Base-by-base conservation (phyloP, 2,113 vertebrate species). In the Alexandromys fortis region DNA sequence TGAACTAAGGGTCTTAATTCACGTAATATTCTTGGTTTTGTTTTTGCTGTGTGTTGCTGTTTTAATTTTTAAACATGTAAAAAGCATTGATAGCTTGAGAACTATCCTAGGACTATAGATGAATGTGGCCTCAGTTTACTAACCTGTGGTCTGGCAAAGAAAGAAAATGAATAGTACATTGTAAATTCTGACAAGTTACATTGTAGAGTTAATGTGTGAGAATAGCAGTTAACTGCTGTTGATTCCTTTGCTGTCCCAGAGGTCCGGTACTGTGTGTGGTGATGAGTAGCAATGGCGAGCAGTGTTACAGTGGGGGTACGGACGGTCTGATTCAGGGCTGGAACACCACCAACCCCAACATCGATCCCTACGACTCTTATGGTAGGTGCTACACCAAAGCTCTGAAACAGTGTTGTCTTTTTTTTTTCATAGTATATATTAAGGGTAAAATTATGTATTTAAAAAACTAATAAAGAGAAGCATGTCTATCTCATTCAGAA, bases 281-380 rank as follows among this genome's bases (percentile, higher is more conserved):
- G n/a, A 99, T 99, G 99, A 99, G 99, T 98, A 99, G 98, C 86
- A 99, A 98, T 30, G 99, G 99, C 17, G 99, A 99, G 7, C 99
- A 99, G 98, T 99, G 99, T 98, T 99, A 99, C 96, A 99, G 99
- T 33, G 99, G 99, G 2, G 99, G 99, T 13, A 98, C 99, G 0
- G 99, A 99, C 22, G 99, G 99, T 28, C 98, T 99, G 89, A 99
- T 99, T 95, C 99, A 99, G 98, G 99, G 99, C 98, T 99, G 99
- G 99, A 99, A 99, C 98, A 99, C 99, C 24, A 99, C 99, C 75
- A 99, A 99, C 94, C 99, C 99, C 2, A 99, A 99, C 98, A 98
- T 99, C 0, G 99, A 99, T 95, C 99, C 99, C 75, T 99, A 99
- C 87, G 99, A 99, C 97, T 99, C 99, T 8, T 99, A 99, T 0